phyloP scores from a whole-genome alignment of 2,888 invertebrate genomes.

The Beris chalybata region DNA sequence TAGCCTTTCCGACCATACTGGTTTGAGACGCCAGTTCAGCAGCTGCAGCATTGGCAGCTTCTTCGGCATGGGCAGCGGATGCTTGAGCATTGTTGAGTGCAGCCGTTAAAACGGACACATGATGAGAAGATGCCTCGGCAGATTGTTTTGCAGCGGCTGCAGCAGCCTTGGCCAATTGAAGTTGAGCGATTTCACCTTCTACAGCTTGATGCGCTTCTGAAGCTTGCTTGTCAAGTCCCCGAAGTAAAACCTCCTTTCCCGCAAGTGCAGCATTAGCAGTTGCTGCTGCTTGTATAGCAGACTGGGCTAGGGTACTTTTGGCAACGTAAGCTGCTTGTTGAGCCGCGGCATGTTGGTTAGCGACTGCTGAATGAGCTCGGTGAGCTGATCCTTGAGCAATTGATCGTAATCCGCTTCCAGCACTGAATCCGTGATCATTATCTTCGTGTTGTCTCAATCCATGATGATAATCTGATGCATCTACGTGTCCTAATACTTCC shows the following conservation, averaged over 20 bases:
- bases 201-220: constrained; percentile 67
- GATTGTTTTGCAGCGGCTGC: constrained; percentile 67
- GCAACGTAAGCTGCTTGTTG: constrained; percentile 66
- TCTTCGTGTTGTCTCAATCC: not conserved
- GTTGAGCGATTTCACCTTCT: constrained; percentile 69
- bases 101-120: constrained; percentile 66
- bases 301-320: constrained; percentile 72
- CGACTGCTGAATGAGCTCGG: constrained; percentile 73
- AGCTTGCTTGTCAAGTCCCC: constrained; percentile 69
- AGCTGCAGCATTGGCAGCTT: constrained; percentile 70
- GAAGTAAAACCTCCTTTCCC: constrained; percentile 64
- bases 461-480: too few relatives aligned
- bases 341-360: constrained; percentile 74
- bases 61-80: constrained; percentile 66
- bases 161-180: constrained; percentile 69
- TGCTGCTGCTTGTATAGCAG: constrained; percentile 67
- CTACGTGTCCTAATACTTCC: too few relatives aligned
- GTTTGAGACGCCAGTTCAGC: constrained; percentile 73
- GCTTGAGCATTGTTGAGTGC: constrained; percentile 71
- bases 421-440: constrained; percentile 16
- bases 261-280: constrained; percentile 65
- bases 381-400: constrained; percentile 76
- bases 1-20: constrained; percentile 73
- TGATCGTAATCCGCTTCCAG: constrained; percentile 72
- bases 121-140: constrained; percentile 70